These are phyloP conservation scores for Autographa pulchrina DNA, from an alignment of 2,888 invertebrate species.

Conservation along the genomic window DNA sequence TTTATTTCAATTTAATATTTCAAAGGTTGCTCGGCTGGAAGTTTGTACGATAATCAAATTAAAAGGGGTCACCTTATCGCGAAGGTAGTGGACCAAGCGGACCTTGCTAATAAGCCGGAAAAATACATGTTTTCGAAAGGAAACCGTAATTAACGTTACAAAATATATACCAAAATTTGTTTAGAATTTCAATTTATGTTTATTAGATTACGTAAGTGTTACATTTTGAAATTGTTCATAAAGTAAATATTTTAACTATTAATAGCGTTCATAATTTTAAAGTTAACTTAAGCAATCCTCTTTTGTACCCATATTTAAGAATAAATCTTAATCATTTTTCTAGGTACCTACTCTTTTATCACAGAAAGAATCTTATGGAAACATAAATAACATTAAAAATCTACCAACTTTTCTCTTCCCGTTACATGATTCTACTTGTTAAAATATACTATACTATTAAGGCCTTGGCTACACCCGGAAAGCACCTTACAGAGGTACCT, in stretches of 20 bases:
- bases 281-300: neutral
- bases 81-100: constrained; percentile 1
- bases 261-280: neutral
- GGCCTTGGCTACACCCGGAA: neutral
- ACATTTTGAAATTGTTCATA: neutral
- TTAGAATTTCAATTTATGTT: constrained; percentile 1
- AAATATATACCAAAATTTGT: neutral
- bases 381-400: too few relatives aligned
- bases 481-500: neutral
- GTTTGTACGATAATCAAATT: neutral
- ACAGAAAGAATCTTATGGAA: too few relatives aligned
- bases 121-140: neutral
- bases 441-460: neutral
- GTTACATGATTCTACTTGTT: neutral
- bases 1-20: neutral
- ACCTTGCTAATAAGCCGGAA: constrained; percentile 2
- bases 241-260: neutral
- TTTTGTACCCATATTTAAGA: too few relatives aligned
- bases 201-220: neutral
- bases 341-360: too few relatives aligned
- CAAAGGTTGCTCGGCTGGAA: neutral
- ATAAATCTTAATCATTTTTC: too few relatives aligned
- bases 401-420: neutral
- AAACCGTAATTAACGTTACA: neutral
- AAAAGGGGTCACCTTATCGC: neutral